Conservation (phyloP, 2,888 invertebrate genomes). For the Drosophila trichaetosa region DNA sequence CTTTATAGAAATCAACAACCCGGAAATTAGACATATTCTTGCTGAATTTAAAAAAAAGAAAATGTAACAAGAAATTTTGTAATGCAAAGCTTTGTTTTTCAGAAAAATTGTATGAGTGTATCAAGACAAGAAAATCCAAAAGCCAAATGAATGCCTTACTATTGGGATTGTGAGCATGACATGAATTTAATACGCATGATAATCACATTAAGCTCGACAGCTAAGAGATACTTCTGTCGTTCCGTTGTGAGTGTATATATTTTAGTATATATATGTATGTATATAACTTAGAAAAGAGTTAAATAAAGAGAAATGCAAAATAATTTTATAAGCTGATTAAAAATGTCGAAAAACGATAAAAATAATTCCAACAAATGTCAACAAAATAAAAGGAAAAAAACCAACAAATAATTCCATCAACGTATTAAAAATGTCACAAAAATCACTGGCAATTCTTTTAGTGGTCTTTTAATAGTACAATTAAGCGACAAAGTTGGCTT, state of each 20-base stretch:
- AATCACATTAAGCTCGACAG: constrained; percentile 2
- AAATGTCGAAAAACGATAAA: not conserved
- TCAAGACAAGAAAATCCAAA: not conserved
- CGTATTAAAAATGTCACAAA: not conserved
- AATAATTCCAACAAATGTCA: not conserved
- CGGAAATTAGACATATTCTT: not conserved
- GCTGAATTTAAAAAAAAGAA: not conserved
- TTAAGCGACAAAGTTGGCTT: not conserved
- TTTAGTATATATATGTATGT: not conserved
- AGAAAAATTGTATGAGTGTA: not conserved
- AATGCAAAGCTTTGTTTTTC: not conserved
- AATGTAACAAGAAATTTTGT: not conserved
- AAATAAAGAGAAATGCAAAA: not conserved
- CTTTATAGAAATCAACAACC: not conserved
- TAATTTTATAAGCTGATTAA: no score
- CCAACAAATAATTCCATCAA: not conserved
- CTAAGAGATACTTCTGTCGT: no score
- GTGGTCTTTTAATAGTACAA: not conserved
- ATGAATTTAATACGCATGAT: constrained; percentile 1
- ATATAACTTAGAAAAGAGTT: not conserved
- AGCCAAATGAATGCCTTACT: not conserved
- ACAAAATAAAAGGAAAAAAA: not conserved
- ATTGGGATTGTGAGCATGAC: not conserved
- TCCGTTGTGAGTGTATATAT: not conserved
- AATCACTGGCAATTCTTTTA: not conserved